Conservation (phyloP, 2,888 invertebrate species). For the Cheilosia soror region DNA sequence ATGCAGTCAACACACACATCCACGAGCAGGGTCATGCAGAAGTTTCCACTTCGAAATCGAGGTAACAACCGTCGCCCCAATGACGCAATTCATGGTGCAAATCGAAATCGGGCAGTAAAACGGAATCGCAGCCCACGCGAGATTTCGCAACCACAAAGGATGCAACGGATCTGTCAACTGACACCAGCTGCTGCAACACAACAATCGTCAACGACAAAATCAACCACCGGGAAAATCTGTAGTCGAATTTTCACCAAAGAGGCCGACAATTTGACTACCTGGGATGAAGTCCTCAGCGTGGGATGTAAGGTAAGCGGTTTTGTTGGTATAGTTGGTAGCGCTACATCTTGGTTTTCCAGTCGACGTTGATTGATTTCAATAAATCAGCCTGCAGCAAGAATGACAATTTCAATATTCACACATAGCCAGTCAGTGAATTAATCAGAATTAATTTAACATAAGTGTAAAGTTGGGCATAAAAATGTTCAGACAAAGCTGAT, state of each 20-base stretch:
- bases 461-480: no score
- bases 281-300: conserved; percentile 45
- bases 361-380: no score
- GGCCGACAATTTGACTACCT: conserved; percentile 36
- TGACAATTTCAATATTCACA: no score
- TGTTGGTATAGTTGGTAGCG: neutral
- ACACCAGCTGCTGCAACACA: conserved; percentile 24
- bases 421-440: no score
- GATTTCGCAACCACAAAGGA: conserved; percentile 26
- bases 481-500: no score
- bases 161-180: conserved; percentile 41
- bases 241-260: conserved; percentile 27
- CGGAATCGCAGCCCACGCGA: conserved; percentile 5
- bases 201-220: conserved; percentile 33
- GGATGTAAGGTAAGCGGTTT: conserved; percentile 41
- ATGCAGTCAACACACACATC: conserved; percentile 4
- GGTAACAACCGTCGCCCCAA: conserved; percentile 30
- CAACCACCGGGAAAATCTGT: conserved; percentile 33
- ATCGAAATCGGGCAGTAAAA: conserved; percentile 25
- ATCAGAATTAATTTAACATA: no score
- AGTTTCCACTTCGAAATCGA: conserved; percentile 49
- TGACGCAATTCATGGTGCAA: conserved; percentile 19
- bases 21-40: conserved; percentile 33
- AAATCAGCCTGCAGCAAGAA: no score
- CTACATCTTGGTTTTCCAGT: no score